A percentile compares a stretch with the other conserved stretches of the same genome.
Conservation (phyloP, 2,797 vertebrate genomes). For the Poeciliopsis turneri region DNA sequence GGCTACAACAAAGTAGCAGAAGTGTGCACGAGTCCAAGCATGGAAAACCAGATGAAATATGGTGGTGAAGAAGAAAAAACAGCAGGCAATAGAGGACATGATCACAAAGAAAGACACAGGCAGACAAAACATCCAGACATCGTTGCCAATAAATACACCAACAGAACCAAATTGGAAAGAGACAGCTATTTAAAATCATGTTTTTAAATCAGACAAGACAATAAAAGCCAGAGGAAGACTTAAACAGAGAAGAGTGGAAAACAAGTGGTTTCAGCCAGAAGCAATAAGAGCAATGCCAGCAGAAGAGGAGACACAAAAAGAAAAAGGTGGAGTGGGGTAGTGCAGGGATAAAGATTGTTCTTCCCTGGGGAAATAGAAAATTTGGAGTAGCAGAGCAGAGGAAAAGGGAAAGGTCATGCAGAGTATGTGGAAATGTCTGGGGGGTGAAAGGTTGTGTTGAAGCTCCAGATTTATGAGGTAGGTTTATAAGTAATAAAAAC, state of each 20-base stretch:
- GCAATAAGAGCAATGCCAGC: slow-evolving; percentile 33
- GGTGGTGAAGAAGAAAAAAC: slow-evolving; percentile 22
- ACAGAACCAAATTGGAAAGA: slow-evolving; percentile 29
- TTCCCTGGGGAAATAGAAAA: slow-evolving; percentile 49
- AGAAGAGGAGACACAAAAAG: neutral
- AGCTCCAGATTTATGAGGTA: slow-evolving; percentile 41
- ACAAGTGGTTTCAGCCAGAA: slow-evolving; percentile 30
- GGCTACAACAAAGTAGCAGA: slow-evolving; percentile 34
- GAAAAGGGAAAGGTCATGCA: slow-evolving; percentile 28
- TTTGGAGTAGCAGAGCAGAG: slow-evolving; percentile 27
- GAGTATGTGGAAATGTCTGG: slow-evolving; percentile 36
- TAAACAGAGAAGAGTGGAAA: slow-evolving; percentile 15
- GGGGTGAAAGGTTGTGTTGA: slow-evolving; percentile 38
- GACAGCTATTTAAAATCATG: slow-evolving; percentile 18
- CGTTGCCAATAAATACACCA: slow-evolving; percentile 41
- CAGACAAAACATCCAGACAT: slow-evolving; percentile 20
- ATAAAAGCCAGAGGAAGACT: slow-evolving; percentile 23
- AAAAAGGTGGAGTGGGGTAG: slow-evolving; percentile 7
- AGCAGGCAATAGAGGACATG: slow-evolving; percentile 2
- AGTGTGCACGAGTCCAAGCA: slow-evolving; percentile 15
- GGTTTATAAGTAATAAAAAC: slow-evolving; percentile 21
- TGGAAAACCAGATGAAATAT: slow-evolving; percentile 53
- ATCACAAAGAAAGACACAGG: slow-evolving; percentile 34
- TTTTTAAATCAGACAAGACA: slow-evolving; percentile 41
- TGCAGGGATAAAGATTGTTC: slow-evolving; percentile 20